Conservation (phyloP, 2,888 invertebrate species). For the Gerris lacustris region DNA sequence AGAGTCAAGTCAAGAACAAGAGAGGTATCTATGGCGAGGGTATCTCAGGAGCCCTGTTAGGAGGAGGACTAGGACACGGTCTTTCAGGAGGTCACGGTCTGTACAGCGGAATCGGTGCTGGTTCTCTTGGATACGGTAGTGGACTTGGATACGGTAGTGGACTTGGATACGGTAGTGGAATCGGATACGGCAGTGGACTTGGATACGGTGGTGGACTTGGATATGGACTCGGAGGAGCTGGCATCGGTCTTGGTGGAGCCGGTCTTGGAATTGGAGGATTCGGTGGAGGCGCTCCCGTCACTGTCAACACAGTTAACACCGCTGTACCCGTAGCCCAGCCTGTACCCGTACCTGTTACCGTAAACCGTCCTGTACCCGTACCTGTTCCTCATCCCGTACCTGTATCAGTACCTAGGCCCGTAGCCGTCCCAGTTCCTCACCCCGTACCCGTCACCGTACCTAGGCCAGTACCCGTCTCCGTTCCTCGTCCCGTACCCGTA, state of each 20-base stretch:
- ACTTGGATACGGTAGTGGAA: conserved; percentile 7
- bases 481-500: conserved; percentile 16
- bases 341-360: conserved; percentile 16
- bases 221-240: conserved; percentile 6
- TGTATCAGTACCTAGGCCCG: conserved; percentile 16
- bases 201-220: conserved; percentile 8
- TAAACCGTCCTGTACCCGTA: conserved; percentile 13
- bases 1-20: conserved; percentile 3
- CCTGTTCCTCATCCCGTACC: conserved; percentile 19
- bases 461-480: conserved; percentile 19
- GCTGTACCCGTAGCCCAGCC: conserved; percentile 18
- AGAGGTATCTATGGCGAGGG: not conserved
- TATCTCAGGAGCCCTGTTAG: not conserved
- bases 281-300: conserved; percentile 12
- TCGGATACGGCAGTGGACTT: not conserved
- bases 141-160: not conserved
- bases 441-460: conserved; percentile 14
- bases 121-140: not conserved
- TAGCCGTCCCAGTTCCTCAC: conserved; percentile 15
- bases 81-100: not conserved
- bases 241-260: conserved; percentile 9
- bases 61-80: not conserved
- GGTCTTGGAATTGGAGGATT: not conserved
- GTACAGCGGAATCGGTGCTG: not conserved
- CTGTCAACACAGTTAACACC: conserved; percentile 17